Evolutionary conservation across 2,888 invertebrate genomes (phyloP).

Genomic region (Chloroclystis v-ata): DNA sequence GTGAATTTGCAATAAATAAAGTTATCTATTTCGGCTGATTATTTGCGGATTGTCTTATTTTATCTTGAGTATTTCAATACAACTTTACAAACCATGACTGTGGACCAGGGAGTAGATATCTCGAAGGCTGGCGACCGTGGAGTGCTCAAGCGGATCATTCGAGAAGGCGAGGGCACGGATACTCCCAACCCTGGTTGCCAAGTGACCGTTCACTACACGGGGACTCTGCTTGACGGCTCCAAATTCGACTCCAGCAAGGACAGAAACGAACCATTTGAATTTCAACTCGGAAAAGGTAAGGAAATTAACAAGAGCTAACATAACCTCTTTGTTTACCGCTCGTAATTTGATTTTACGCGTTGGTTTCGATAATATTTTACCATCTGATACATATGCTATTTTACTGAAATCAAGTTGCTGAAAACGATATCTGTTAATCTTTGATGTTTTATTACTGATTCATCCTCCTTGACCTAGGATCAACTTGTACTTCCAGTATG

Average conservation of each 20-base stretch:
- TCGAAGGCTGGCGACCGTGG: constrained; percentile 81
- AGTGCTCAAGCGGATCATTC: constrained; percentile 86
- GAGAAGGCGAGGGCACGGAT: constrained; percentile 86
- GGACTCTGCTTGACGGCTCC: constrained; percentile 90
- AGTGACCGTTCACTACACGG: constrained; percentile 91
- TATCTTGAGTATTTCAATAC: too few relatives aligned
- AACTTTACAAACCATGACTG: constrained; percentile 42
- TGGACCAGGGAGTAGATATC: constrained; percentile 68
- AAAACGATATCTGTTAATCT: too few relatives aligned
- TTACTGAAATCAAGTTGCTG: too few relatives aligned
- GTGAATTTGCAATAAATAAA: too few relatives aligned
- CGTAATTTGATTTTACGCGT: too few relatives aligned
- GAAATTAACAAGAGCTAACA: constrained; percentile 2
- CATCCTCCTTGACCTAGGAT: too few relatives aligned
- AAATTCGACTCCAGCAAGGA: constrained; percentile 95
- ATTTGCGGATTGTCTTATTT: too few relatives aligned
- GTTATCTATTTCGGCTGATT: too few relatives aligned
- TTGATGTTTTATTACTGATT: neutral
- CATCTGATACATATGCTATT: neutral
- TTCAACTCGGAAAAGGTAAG: constrained; percentile 90
- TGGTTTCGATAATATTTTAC: too few relatives aligned
- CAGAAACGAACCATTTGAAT: constrained; percentile 90
- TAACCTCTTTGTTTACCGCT: neutral
- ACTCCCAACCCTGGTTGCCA: constrained; percentile 83
- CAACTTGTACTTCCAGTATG: too few relatives aligned